A percentile compares a stretch with the other conserved stretches of the same genome.
Evolutionary conservation across 2,113 vertebrate genomes (phyloP).

Genomic region (Silurus asotus): DNA sequence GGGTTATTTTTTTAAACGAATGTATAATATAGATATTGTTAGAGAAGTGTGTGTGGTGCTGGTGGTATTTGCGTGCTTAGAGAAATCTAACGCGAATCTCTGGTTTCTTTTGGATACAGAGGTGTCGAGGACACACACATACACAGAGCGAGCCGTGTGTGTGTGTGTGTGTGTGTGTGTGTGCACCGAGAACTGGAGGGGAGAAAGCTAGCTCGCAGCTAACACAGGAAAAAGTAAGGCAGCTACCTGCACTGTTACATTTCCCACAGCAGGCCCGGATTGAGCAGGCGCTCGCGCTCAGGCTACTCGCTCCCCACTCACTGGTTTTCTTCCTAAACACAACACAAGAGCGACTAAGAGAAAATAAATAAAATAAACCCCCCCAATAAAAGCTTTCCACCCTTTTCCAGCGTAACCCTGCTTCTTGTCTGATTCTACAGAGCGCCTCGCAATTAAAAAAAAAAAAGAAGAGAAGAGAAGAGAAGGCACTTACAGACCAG

Average conservation of each 20-base stretch:
- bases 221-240: conserved; percentile 58
- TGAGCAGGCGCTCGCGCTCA: conserved; percentile 69
- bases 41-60: neutral
- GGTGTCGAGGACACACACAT: conserved; percentile 11
- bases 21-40: neutral
- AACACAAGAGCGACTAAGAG: conserved; percentile 62
- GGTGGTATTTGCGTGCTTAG: neutral
- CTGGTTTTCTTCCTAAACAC: conserved; percentile 58
- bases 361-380: too few species aligned
- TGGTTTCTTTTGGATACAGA: neutral
- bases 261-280: conserved; percentile 70
- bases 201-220: conserved; percentile 55
- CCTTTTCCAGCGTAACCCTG: conserved; percentile 69
- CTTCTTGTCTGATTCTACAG: conserved; percentile 60
- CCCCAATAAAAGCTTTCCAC: conserved; percentile 66
- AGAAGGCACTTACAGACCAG: conserved; percentile 74
- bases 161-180: conserved; percentile 35
- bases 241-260: conserved; percentile 62
- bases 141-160: neutral
- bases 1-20: too few species aligned
- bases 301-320: conserved; percentile 64
- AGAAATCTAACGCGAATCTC: neutral
- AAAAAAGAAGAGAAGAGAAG: neutral
- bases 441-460: conserved; percentile 63
- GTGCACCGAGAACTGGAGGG: conserved; percentile 25